Base-by-base conservation (phyloP, 64 coral and sea anemone genomes). In the Actinia equina region DNA sequence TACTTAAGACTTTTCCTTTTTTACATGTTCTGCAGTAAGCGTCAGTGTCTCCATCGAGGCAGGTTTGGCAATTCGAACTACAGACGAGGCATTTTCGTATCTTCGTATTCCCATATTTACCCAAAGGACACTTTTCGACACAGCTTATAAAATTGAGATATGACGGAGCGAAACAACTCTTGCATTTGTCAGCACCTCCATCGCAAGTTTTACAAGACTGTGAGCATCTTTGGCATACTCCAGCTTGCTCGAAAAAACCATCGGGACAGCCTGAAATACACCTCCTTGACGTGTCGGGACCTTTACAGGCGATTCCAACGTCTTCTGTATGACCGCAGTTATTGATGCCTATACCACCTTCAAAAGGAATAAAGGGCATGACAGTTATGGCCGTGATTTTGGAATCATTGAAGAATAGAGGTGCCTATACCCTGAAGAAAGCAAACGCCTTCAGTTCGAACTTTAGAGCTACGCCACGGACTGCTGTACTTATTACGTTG, bases 271-370 rank as follows among this genome's bases (percentile, higher is more conserved):
- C 59, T 17, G 59, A 57, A 13, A 84, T 89, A 44, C 94, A 96
- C 5, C 77, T 69, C 60, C 80, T 87, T 51, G 91, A 93, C 25
- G 79, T 89, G 41, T 96, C 94, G 18, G 94, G 94, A 13, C 94
- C 94, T 17, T 58, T 67, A 49, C 94, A 96, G 15, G 76, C 69
- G 7, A 96, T 42, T 9, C 94, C 88, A 0, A 87, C 85, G 55
- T 96, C 94, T 85, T 96, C 94, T 1, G 69, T 58, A 63, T 96
- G 94, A 19, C 91, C 88, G 4, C 94, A 96, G 82, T 96, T 96
- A 19, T 90, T 82, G 5, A 55, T n/a, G 18, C 88, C 94, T 45
- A 96, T 45, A n/a, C 91, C 88, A 65, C 79, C 77, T 83, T 49
- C 60, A 45, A 44, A 26, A 0, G 42, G 18, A n/a, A n/a, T n/a